These are phyloP conservation scores for Archocentrus centrarchus DNA, from an alignment of 2,113 vertebrate genomes.

Conservation along the genomic window DNA sequence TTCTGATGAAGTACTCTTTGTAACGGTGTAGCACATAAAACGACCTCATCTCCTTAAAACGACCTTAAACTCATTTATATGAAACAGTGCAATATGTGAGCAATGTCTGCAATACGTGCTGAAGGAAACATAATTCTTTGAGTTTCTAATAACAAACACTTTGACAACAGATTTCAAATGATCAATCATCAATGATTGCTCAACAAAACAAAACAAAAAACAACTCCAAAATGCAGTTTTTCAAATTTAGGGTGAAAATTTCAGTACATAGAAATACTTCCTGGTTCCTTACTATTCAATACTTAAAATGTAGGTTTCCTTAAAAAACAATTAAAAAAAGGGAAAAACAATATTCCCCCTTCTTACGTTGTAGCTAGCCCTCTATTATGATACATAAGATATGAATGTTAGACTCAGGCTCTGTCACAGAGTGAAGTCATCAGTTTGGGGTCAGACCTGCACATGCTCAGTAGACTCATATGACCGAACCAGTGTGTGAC, in stretches of 20 bases:
- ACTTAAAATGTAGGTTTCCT: not conserved
- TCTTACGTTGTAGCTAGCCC: not conserved
- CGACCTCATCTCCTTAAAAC: not conserved
- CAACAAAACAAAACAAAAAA: fast-evolving
- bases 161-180: not conserved
- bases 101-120: not conserved
- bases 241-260: not conserved
- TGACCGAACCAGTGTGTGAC: constrained; percentile 6
- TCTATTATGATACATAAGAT: not conserved
- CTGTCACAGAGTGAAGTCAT: too few relatives aligned
- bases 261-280: not conserved
- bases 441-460: constrained; percentile 4
- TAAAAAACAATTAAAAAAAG: not conserved
- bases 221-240: not conserved
- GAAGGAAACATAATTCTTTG: not conserved
- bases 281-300: not conserved
- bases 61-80: not conserved
- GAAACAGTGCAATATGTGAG: not conserved
- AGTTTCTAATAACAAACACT: not conserved
- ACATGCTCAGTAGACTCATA: constrained; percentile 36
- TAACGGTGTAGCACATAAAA: not conserved
- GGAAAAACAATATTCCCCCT: not conserved
- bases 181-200: not conserved
- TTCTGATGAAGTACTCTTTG: not conserved
- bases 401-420: too few relatives aligned